These are phyloP conservation scores for Scarus forsteni DNA, from an alignment of 2,797 vertebrate genomes.

Conservation along the genomic window DNA sequence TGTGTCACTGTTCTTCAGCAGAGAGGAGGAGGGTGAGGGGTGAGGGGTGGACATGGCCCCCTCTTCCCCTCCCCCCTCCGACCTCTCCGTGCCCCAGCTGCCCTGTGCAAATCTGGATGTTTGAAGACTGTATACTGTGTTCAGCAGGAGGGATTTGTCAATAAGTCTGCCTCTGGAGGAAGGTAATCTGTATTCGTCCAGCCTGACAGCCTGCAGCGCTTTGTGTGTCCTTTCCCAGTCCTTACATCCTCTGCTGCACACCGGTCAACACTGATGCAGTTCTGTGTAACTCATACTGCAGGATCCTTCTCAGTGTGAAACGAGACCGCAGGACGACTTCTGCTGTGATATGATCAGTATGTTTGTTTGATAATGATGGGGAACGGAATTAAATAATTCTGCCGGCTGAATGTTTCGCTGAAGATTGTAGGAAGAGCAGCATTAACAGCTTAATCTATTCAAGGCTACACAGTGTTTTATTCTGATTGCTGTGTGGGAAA, in stretches of 20 bases:
- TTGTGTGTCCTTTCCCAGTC: constrained; percentile 30
- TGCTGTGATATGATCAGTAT: constrained; percentile 14
- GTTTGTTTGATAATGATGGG: neutral
- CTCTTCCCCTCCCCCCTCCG: neutral
- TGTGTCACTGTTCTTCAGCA: constrained; percentile 21
- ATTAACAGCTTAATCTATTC: constrained; percentile 1
- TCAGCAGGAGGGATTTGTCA: constrained; percentile 51
- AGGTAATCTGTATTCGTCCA: constrained; percentile 55
- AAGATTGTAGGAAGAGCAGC: neutral
- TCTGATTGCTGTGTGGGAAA: neutral
- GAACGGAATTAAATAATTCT: neutral
- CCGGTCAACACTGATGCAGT: constrained; percentile 1
- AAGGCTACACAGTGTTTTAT: neutral
- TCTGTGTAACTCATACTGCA: constrained; percentile 12
- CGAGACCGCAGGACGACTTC: neutral
- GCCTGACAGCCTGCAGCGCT: constrained; percentile 28
- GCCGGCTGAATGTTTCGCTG: constrained; percentile 5
- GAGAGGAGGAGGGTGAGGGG: constrained; percentile 14
- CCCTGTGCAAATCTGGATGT: constrained; percentile 49
- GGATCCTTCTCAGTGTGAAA: constrained; percentile 22
- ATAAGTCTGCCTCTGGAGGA: constrained; percentile 59
- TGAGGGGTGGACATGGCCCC: constrained; percentile 4
- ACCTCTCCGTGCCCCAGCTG: constrained; percentile 20
- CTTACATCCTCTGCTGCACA: constrained; percentile 30
- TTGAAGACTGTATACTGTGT: constrained; percentile 54